Percentiles rank a stretch among this genome's conserved stretches.
Conservation (phyloP, 2,888 invertebrate genomes). For the Drosophila multiciliata region DNA sequence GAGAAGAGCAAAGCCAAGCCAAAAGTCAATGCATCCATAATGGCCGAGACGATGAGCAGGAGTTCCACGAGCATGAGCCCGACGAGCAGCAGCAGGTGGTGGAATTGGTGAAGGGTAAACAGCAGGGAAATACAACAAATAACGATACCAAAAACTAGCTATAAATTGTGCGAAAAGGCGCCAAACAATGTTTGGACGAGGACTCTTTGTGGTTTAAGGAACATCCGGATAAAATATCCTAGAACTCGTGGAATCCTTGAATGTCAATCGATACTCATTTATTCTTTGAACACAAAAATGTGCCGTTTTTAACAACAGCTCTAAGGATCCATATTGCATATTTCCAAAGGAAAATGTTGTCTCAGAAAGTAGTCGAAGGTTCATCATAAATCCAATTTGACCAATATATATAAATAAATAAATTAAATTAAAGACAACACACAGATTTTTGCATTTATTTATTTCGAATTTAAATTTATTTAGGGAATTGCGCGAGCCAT, state of each 20-base stretch:
- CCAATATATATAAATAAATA: neutral
- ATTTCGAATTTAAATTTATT: conserved; percentile 11
- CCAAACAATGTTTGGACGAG: neutral
- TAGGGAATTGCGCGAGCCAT: conserved; percentile 8
- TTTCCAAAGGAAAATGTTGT: neutral
- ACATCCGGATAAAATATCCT: too few species aligned
- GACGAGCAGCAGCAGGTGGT: neutral
- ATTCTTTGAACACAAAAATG: neutral
- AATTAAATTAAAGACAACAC: neutral
- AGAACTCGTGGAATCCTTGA: neutral
- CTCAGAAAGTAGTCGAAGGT: neutral
- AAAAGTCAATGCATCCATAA: neutral
- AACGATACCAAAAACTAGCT: conserved; percentile 72
- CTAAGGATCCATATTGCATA: neutral
- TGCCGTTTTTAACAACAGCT: too few species aligned
- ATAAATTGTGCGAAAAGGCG: conserved; percentile 35
- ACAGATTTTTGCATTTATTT: neutral
- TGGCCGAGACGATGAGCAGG: conserved; percentile 27
- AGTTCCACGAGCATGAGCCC: neutral
- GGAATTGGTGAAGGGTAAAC: neutral
- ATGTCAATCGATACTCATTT: neutral
- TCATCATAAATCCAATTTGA: neutral
- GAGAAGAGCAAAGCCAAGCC: neutral
- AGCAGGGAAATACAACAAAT: conserved; percentile 29
- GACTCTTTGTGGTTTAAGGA: too few species aligned